Evolutionary conservation across 2,797 vertebrate genomes (phyloP), one percentile per base, ranked within the genome.

Genomic region (Sparidentex hasta): DNA sequence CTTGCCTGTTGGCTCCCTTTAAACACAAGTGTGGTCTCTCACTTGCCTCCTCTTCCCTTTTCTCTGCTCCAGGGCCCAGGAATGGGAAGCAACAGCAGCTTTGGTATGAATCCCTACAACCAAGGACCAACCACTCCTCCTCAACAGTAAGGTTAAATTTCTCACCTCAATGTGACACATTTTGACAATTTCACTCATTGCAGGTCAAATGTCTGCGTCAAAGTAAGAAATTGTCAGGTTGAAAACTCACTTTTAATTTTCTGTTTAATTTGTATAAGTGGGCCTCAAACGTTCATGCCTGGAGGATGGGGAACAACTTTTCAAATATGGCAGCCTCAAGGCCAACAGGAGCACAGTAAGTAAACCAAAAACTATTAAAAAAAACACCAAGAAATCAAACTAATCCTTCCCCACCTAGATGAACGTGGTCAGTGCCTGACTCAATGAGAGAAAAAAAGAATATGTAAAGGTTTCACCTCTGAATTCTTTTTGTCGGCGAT

Each of bases 231-330:
- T 0, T 9, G 4, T 25, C 12, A 21, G 18, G 23, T 48, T 61
- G 11, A 20, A 48, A 14, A 48, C 56, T 85, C 14, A 51, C 5
- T 48, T 55, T 65, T 1, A 48, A 29, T 71, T 69, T 7, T 81
- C 41, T 25, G 7, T 80, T 65, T 57, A 2, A 70, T 71, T 67
- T 80, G 0, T 25, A 56, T 83, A 87, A 99, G 98, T 71, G 98
- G 97, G 61, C 96, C 96, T 90, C 98, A 98, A 88, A 95, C 97
- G 2, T 98, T 98, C 90, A 96, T 99, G 97, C 95, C 97, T 0
- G 98, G 98, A 92, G 97, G 97, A 84, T 99, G 98, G 98, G 97
- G 98, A 44, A 97, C 96, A 69, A 97, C 97, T 83, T 99, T 99
- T 95, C 98, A 98, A 91, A 96, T 98, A 7, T 99, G 98, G 98